Base-by-base conservation (phyloP, 2,888 invertebrate genomes). In the Polyommatus icarus region DNA sequence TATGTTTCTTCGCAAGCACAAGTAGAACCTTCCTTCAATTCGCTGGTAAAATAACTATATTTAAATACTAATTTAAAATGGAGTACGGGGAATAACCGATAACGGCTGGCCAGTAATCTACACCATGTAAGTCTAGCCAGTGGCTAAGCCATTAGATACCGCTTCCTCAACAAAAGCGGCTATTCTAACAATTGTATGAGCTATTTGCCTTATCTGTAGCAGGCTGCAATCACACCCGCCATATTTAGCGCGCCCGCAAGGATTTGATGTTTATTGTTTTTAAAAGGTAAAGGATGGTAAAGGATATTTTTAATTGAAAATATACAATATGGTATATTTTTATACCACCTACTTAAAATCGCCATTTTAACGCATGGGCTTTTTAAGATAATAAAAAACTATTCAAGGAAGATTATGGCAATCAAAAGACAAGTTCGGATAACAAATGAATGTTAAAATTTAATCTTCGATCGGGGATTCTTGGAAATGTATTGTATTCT, bases 201-300 rank as follows among this genome's bases (percentile, higher is more conserved):
- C 93, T 93, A 93, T 94, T 94, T 94, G 91, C 93, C 93, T 93
- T 94, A 93, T 93, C 92, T 89, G 93, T 90, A 87, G 85, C 85
- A 84, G 84, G 85, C 86, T 85, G 87, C 90, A 92, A 93, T 94
- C 92, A 92, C 90, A 91, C 88, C 88, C 83, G 87, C 83, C 84
- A 86, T 84, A 83, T 81, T 78, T 81, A 88, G 82, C 50, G 67
- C 80, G 85, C 78, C 67, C 79, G 67, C 82, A 77, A 76, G 76
- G 71, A 72, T 79, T 84, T 83, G 82, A 82, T 82, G 84, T 75
- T 80, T 78, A 54, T 15, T 77, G 46, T 29, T 76, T 24, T 61
- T 67, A 18, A 20, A 20, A 59, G 57, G 57, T 57, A 57, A 0
- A 57, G 18, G 57, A 59, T 59, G 57, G 7, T n/a, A 59, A 59